Base-by-base conservation (phyloP, 2,888 invertebrate species). In the Dioctria rufipes region DNA sequence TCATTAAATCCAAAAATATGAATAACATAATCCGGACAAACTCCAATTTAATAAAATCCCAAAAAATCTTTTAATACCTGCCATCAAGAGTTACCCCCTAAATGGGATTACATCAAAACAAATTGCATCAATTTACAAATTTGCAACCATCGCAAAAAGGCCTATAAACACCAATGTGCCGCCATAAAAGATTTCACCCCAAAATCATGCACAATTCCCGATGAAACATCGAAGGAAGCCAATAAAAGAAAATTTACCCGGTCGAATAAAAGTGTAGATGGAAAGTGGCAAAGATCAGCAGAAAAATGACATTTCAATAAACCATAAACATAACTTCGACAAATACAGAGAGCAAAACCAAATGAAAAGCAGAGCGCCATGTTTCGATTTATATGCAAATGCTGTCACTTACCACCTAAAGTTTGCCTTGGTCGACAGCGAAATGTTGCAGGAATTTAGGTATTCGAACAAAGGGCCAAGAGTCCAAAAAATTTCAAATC, bases 281-380 rank as follows among this genome's bases (percentile, higher is more conserved):
- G 65, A 73, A 82, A 82, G 81, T 82, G 80, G 80, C 81, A 82
- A 82, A 82, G 82, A 87, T 88, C 88, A 88, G 88, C 88, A 87
- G 83, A 78, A 85, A 88, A 87, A 88, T 88, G 88, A 85, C 88
- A 88, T 88, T 88, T 87, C 88, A 88, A 88, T 88, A 86, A 88
- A 87, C 86, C 86, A 86, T 86, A 87, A 87, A 86, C 86, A 86
- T 83, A 83, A 84, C 85, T 83, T 85, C 84, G 85, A 86, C 85
- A 85, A 84, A 84, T 86, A 85, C 85, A 85, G 86, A 75, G 39
- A 39, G 13, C 60, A 66, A 77, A 39, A 25, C 13, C 13, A 58
- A 75, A 73, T 77, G 77, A 69, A 63, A 39, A 43, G 37, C 4
- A 46, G 58, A 61, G 51, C 39, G 43, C 49, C 54, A n/a, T 54